Evolutionary conservation across 2,888 invertebrate species (phyloP), one percentile per base, ranked within the genome.

Genomic region (Himalopsyche japonica): DNA sequence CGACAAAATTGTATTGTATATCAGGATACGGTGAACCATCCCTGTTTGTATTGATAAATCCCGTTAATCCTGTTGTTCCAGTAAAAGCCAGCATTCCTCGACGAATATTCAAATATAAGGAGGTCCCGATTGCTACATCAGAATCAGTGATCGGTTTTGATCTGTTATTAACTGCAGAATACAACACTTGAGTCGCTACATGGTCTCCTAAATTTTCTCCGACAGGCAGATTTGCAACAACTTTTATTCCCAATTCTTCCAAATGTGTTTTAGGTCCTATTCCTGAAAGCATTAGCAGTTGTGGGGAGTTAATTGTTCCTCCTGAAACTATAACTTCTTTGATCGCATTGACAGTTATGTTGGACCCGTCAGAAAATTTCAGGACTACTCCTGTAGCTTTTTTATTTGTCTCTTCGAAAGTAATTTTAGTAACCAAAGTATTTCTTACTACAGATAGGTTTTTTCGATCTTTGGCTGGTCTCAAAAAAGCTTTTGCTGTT

Each of bases 141-240:
- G 64, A 32, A 15, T 57, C 27, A 24, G 43, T 18, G 8, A 64
- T 43, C 12, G 64, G 70, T 12, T 89, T 89, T 18, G 89, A 88
- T 18, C 89, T 87, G 32, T 88, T 8, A 88, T 85, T 84, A 10
- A 24, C 18, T 12, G 77, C 77, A 8, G 57, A 34, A 30, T 87
- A 80, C 30, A 90, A 86, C 4, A 91, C 90, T 8, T 90, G 88
- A 10, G 90, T 88, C 0, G 90, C 87, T 0, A 91, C 82, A 87
- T 94, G 94, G 88, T 94, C 93, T 87, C 93, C 93, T 12, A 94
- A 89, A 86, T 90, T 91, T 70, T 89, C 87, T 0, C 93, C 93
- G 0, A 93, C 93, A 0, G 91, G 89, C 3, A 91, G 88, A 86
- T 92, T 90, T 34, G 89, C 87, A 20, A 91, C 70, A 0, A 91